Evolutionary conservation across 2,113 vertebrate genomes (phyloP).

Genomic region (Micromys minutus): DNA sequence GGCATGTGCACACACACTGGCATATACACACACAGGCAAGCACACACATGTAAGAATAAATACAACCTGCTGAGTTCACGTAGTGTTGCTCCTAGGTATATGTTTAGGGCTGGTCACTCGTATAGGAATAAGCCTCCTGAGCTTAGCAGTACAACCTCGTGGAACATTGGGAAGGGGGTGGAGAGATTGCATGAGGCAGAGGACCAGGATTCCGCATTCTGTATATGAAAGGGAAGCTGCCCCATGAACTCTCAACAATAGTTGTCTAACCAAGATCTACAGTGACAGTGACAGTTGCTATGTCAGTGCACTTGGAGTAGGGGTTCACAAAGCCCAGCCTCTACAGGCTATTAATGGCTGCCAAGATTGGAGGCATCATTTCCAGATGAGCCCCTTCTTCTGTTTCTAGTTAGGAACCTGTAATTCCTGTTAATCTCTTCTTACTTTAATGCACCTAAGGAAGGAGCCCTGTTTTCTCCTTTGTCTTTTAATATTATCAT

Average conservation of each 20-base stretch:
- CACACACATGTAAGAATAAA: neutral
- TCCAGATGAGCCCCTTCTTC: neutral
- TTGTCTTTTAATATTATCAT: neutral
- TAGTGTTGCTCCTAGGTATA: neutral
- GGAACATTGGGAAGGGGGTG: neutral
- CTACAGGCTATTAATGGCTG: neutral
- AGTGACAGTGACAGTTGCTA: too few relatives aligned
- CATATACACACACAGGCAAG: too few relatives aligned
- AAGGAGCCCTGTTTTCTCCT: neutral
- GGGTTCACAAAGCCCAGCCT: neutral
- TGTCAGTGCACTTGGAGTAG: neutral
- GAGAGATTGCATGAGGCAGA: neutral
- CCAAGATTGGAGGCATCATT: neutral
- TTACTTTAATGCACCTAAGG: neutral
- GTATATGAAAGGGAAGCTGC: neutral
- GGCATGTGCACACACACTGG: too few relatives aligned
- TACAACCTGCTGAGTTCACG: neutral
- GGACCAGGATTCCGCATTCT: neutral
- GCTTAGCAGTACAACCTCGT: neutral
- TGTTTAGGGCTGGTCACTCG: neutral
- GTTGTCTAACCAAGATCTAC: neutral
- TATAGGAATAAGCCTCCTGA: neutral
- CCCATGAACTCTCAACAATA: neutral
- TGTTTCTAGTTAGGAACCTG: neutral
- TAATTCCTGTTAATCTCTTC: neutral